Evolutionary conservation across 1,140 invertebrate genomes (phyloP).

Genomic region (Agrilus planipennis): DNA sequence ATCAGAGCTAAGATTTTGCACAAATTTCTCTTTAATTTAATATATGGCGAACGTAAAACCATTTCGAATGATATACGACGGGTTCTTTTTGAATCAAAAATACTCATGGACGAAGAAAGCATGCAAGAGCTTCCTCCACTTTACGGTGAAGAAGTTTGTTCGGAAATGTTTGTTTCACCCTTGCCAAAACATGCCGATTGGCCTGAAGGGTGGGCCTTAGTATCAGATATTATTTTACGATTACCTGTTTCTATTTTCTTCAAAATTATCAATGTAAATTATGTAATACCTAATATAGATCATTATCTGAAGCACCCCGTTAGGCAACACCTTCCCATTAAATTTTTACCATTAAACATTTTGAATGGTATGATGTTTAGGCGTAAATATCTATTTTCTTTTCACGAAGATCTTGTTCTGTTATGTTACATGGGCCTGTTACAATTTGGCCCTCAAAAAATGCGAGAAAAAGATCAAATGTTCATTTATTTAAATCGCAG

Average conservation of each 20-base stretch:
- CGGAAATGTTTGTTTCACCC: constrained; percentile 66
- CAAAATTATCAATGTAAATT: constrained; percentile 50
- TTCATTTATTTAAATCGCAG: constrained; percentile 58
- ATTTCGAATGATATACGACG: constrained; percentile 32
- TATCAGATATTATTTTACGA: constrained; percentile 58
- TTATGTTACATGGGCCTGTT: constrained; percentile 57
- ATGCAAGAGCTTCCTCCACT: constrained; percentile 30
- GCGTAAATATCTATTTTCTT: constrained; percentile 53
- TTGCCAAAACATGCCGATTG: constrained; percentile 49
- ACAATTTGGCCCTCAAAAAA: constrained; percentile 53
- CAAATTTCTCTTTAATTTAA: constrained; percentile 54
- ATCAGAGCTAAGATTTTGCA: constrained; percentile 53
- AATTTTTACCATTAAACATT: constrained; percentile 39
- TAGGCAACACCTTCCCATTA: constrained; percentile 50
- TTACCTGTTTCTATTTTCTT: constrained; percentile 62
- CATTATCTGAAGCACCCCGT: constrained; percentile 55
- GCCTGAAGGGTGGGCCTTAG: constrained; percentile 58
- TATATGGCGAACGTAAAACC: constrained; percentile 42
- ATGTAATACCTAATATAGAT: constrained; percentile 44
- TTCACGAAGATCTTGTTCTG: constrained; percentile 43
- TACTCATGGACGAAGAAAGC: constrained; percentile 33
- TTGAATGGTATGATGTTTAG: constrained; percentile 42
- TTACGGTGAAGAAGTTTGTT: constrained; percentile 43
- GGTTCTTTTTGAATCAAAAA: constrained; percentile 32
- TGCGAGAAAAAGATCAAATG: constrained; percentile 58